Evolutionary conservation across 2,888 invertebrate genomes (phyloP), one percentile per base, ranked within the genome.

Genomic region (Trilocha varians): DNA sequence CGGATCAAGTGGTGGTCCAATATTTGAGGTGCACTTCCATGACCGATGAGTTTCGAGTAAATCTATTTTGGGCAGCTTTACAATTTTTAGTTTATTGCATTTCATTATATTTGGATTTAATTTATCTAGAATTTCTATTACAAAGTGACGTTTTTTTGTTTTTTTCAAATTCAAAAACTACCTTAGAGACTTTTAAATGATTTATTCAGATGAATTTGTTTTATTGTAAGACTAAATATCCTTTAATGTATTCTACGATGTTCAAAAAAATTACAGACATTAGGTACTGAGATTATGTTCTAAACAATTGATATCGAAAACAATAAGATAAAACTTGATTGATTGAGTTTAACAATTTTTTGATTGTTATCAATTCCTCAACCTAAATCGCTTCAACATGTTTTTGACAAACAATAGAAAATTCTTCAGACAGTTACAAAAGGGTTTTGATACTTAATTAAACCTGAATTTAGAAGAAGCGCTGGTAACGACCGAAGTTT

Each of bases 401-500:
- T 64, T 62, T 59, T 55, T 72, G 77, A 71, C 79, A 78, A 78
- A 72, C 71, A 70, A 70, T 73, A 73, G 73, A 66, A 62, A 49
- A 47, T 52, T 72, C 71, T 65, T 72, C 64, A 54, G 64, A 73
- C 77, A 76, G 52, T 77, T 66, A 48, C 54, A 63, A 71, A 65
- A 75, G 69, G 74, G 77, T 72, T 77, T 77, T 70, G 70, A 63
- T 73, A 71, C 67, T 71, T 70, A 78, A 77, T 78, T 71, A 73
- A 77, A 78, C 69, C 67, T 66, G 67, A 76, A 74, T 77, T 75
- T 72, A 69, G 72, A 68, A 74, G 72, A 74, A 74, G 70, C 62
- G 69, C 59, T 66, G 64, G 72, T 83, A 84, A 84, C 75, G 84
- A 83, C 75, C 78, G 51, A 83, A 83, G 74, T 84, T 84, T 75